Evolutionary conservation across 2,113 vertebrate genomes (phyloP), one percentile per base, ranked within the genome.

Genomic region (Castor canadensis): DNA sequence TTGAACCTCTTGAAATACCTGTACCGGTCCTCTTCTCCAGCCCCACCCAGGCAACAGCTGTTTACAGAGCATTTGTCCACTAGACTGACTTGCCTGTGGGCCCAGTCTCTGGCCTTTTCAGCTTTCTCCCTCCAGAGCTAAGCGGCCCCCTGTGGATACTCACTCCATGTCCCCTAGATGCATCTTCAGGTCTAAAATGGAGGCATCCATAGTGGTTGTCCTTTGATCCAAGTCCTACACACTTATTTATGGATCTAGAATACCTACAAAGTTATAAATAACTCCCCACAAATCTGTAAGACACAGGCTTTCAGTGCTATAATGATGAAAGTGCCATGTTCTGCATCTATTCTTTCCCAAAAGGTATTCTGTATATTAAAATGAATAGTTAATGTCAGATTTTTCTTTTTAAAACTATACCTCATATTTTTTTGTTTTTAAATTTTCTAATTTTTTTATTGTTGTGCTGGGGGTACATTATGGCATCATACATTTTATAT

Each of bases 161-260:
- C 45, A 72, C 17, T 58, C 28, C 40, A 16, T 2, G 45, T 72
- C 75, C 84, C 24, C 1, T 52, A 35, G 52, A 81, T 96, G 45
- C 89, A 69, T 64, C 62, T 91, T 45, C 60, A 52, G 52, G 87
- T n/a, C 77, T 88, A 76, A 93, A 80, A 81, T 91, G 69, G 87
- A 80, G 38, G 17, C n/a, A 89, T 69, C 47, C 66, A 60, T 79
- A 89, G n/a, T 26, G 16, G 6, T 11, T 64, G 35, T 79, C 15
- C 64, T 79, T 90, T 64, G 64, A 64, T 52, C 32, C 40, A 87
- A 84, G 52, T n/a, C n/a, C 58, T 89, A 43, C 26, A 80, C 1
- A 82, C 47, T 47, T 64, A 92, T 54, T 79, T 89, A 86, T 43
- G n/a, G 45, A 56, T 58, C 49, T 30, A 83, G 20, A 83, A 8